phyloP scores from a whole-genome alignment of 2,113 vertebrate genomes.

The Tachysurus vachellii region DNA sequence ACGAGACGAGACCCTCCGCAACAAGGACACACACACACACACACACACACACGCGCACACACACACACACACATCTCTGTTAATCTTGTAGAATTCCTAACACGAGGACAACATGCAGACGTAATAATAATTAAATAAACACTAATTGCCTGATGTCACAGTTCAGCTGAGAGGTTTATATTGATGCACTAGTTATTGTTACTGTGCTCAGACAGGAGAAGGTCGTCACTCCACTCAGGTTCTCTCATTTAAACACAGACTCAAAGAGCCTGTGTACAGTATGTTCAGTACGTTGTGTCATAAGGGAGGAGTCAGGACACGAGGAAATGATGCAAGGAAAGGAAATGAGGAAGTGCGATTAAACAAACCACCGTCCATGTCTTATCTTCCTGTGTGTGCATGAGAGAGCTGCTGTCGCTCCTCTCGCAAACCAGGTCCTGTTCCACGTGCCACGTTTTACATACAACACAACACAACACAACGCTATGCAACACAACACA shows the following conservation, averaged over 20 bases:
- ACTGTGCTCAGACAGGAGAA: neutral
- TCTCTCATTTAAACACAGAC: neutral
- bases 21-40: neutral
- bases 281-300: neutral
- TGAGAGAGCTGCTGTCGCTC: neutral
- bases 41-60: neutral
- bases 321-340: constrained; percentile 1
- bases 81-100: neutral
- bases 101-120: neutral
- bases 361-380: neutral
- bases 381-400: constrained; percentile 8
- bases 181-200: neutral
- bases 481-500: no score
- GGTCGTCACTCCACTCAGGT: neutral
- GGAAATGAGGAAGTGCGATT: constrained; percentile 18
- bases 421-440: neutral
- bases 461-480: no score
- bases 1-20: neutral
- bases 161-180: neutral
- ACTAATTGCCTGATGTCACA: neutral
- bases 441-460: neutral
- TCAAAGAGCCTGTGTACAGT: no score
- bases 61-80: neutral
- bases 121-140: neutral
- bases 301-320: neutral